Evolutionary conservation across 2,888 invertebrate species (phyloP), one percentile per base, ranked within the genome.

Genomic region (Seladonia tumulorum): DNA sequence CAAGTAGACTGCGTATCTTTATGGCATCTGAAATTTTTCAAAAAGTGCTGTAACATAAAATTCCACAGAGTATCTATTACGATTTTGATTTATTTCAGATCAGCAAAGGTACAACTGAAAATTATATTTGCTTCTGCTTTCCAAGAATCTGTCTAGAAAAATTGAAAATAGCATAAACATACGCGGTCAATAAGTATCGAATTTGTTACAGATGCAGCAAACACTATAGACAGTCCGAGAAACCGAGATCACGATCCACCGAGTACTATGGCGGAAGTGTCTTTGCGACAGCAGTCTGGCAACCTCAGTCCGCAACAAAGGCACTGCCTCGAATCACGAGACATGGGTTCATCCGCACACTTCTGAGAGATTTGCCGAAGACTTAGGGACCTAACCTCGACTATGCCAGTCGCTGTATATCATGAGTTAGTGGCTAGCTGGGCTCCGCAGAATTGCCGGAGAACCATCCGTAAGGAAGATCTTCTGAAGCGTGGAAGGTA

Each of bases 311-410:
- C 42, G n/a, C 42, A 42, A 42, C 42, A 70, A 42, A 70, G 42
- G 42, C 70, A 70, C 12, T 42, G 42, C 7, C 39, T 42, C 42
- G 70, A 42, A 42, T 70, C 70, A 49, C 25, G 47, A 39, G 49
- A 68, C 45, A 18, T 5, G 42, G 39, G 39, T 57, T 82, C 79
- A 29, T 70, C 74, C 68, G 22, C 39, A 68, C 47, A 70, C 47
- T 79, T 79, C 22, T 68, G 82, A 66, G 25, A 80, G 83, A 81
- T 81, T 68, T 74, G 76, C 53, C 42, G 29, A 63, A 76, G 80
- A 75, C 49, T 63, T 63, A 39, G 68, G 45, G 70, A 57, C 42
- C 57, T n/a, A 75, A 78, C 47, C 57, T 57, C 47, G 42, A 68
- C 72, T 77, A 25, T 66, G 47, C 18, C 18, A 42, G 35, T 29